A percentile compares a stretch with the other conserved stretches of the same genome.
These are phyloP conservation scores for Leptopterna dolabrata DNA, from an alignment of 2,888 invertebrate genomes.

Conservation along the genomic window DNA sequence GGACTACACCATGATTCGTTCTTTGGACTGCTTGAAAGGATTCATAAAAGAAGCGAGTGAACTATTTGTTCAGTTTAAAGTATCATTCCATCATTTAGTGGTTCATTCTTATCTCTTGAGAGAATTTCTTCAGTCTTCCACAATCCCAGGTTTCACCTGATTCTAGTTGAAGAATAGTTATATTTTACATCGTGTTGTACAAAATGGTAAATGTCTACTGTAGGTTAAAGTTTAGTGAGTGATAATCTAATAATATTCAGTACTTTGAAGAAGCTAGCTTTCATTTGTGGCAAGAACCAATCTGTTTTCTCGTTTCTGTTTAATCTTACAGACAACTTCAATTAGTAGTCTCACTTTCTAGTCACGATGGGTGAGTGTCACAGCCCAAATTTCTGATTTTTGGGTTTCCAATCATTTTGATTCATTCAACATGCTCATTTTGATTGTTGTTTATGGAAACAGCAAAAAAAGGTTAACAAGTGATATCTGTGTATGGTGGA, in stretches of 20 bases:
- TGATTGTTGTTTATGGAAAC: too few relatives aligned
- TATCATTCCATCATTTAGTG: background rate
- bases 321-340: background rate
- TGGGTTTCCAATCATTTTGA: too few relatives aligned
- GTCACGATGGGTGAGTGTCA: background rate
- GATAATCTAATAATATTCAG: background rate
- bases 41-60: constrained; percentile 46
- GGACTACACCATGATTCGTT: constrained; percentile 85
- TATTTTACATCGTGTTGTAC: too few relatives aligned
- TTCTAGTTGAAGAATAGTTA: background rate
- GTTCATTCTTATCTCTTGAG: background rate
- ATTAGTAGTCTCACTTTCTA: background rate
- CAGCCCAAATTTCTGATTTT: too few relatives aligned
- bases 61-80: background rate
- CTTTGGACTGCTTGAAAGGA: constrained; percentile 81
- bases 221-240: too few relatives aligned
- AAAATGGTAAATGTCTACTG: too few relatives aligned
- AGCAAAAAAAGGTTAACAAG: too few relatives aligned
- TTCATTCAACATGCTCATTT: too few relatives aligned
- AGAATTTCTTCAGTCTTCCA: background rate
- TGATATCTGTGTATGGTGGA: too few relatives aligned
- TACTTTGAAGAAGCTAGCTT: background rate
- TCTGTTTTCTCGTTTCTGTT: background rate
- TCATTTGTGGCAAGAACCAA: background rate
- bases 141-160: background rate